phyloP scores from a whole-genome alignment of 1,140 invertebrate genomes.

The Cyclina sinensis region DNA sequence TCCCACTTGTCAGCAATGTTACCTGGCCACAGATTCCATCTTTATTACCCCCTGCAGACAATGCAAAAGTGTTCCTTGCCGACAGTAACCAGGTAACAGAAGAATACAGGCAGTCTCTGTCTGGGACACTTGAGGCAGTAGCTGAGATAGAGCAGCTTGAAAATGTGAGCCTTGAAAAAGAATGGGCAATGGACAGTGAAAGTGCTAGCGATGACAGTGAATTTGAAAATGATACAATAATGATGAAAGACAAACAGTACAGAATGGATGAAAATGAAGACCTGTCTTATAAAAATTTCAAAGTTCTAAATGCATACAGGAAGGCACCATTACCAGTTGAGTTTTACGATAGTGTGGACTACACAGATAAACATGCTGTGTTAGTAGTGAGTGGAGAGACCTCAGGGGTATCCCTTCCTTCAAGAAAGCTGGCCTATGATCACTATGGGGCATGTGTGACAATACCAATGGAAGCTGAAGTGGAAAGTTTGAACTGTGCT shows the following conservation, averaged over 20 bases:
- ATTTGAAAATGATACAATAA: neutral
- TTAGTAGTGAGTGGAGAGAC: conserved; percentile 96
- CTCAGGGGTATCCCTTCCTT: conserved; percentile 92
- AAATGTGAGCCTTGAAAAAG: neutral
- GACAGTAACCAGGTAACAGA: conserved; percentile 70
- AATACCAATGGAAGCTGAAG: conserved; percentile 92
- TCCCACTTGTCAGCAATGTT: conserved; percentile 90
- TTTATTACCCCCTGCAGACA: conserved; percentile 87
- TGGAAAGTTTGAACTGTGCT: conserved; percentile 95
- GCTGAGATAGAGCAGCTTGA: conserved; percentile 1
- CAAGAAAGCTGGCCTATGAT: conserved; percentile 88
- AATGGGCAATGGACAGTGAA: neutral
- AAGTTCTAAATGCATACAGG: conserved; percentile 74
- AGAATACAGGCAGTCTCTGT: conserved; percentile 71
- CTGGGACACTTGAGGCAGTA: conserved; percentile 83
- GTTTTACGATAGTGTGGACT: conserved; percentile 80
- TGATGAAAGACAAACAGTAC: neutral
- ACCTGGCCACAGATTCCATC: conserved; percentile 90
- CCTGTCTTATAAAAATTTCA: conserved; percentile 40
- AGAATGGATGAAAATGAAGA: conserved; percentile 21
- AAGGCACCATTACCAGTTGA: conserved; percentile 68
- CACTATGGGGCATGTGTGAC: conserved; percentile 87
- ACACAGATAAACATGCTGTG: conserved; percentile 88
- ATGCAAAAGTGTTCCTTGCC: conserved; percentile 90
- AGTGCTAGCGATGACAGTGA: neutral